Evolutionary conservation across 2,888 invertebrate genomes (phyloP).

Genomic region (Meiosimyza decipiens): DNA sequence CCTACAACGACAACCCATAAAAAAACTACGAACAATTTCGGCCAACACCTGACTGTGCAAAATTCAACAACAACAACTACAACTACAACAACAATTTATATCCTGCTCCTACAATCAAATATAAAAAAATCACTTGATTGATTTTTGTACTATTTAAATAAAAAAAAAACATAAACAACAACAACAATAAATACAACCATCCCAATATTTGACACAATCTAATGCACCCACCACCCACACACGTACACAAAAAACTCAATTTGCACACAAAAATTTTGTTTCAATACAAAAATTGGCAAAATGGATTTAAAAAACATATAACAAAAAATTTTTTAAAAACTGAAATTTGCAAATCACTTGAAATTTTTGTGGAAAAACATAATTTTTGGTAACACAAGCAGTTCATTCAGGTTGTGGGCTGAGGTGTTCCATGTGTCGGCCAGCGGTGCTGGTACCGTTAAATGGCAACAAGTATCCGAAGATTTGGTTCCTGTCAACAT

Average conservation of each 20-base stretch:
- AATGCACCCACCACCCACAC: too few species aligned
- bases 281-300: conserved; percentile 44
- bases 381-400: conserved; percentile 46
- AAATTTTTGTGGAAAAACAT: conserved; percentile 8
- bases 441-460: conserved; percentile 90
- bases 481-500: conserved; percentile 98
- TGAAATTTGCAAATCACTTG: not conserved
- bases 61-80: conserved; percentile 19
- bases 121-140: not conserved
- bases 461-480: conserved; percentile 98
- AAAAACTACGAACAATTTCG: conserved; percentile 5
- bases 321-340: conserved; percentile 36
- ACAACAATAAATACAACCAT: conserved; percentile 1
- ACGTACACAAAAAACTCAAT: conserved; percentile 27
- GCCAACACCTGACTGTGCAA: conserved; percentile 16
- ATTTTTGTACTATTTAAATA: not conserved
- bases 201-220: too few species aligned
- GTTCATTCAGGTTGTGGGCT: conserved; percentile 89
- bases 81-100: conserved; percentile 11
- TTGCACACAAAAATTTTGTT: conserved; percentile 44
- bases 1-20: conserved; percentile 17
- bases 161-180: conserved; percentile 29
- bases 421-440: conserved; percentile 98
- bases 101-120: conserved; percentile 27
- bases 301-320: conserved; percentile 35